Evolutionary conservation across 2,797 vertebrate species (phyloP).

Genomic region (Halcyon smyrnensis): DNA sequence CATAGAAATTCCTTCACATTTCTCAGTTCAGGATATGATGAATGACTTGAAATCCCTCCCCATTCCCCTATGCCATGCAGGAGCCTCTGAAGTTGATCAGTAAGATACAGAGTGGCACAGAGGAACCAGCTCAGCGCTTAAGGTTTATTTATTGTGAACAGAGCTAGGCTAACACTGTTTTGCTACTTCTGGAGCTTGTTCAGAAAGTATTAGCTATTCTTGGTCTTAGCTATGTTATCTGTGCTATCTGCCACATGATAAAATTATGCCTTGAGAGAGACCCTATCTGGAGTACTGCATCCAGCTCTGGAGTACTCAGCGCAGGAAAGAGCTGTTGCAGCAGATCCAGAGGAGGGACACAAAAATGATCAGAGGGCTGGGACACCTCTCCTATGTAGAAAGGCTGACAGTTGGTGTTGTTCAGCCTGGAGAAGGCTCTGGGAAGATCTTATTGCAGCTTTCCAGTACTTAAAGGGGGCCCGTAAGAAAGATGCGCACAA

Average conservation of each 20-base stretch:
- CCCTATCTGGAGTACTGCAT: background rate
- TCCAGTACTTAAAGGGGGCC: too few relatives aligned
- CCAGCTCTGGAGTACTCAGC: background rate
- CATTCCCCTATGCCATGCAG: background rate
- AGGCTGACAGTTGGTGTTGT: background rate
- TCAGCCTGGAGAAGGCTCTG: background rate
- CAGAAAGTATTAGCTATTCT: background rate
- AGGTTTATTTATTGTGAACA: background rate
- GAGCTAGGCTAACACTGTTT: background rate
- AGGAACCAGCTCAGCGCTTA: background rate
- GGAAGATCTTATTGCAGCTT: background rate
- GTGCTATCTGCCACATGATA: background rate
- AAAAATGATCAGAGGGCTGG: background rate
- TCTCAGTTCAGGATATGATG: background rate
- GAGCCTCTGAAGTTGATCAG: background rate
- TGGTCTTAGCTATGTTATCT: background rate
- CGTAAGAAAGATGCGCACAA: background rate
- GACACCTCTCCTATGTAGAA: accelerated
- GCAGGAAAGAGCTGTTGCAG: background rate
- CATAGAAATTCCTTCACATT: background rate
- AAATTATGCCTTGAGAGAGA: accelerated
- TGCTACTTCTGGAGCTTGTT: background rate
- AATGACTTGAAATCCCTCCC: background rate
- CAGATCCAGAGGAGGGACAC: background rate
- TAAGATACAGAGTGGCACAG: background rate